Base-by-base conservation (phyloP, 2,797 vertebrate species). In the Zalophus californianus region DNA sequence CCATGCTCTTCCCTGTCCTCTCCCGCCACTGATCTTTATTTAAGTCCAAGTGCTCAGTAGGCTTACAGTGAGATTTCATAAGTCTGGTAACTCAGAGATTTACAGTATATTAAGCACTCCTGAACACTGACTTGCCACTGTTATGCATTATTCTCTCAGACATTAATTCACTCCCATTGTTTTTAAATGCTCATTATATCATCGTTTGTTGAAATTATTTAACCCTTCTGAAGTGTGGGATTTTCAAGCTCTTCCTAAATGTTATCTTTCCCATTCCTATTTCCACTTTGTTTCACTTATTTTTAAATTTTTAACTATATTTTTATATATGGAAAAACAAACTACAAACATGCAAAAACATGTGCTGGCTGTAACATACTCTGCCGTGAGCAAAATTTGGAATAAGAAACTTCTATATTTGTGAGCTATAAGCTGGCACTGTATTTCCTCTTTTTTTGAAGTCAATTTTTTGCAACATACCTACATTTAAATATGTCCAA, bases 291-390 rank as follows among this genome's bases (percentile, higher is more conserved):
- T 87, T 83, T 80, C 44, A 52, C 15, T 86, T 70, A 32, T 41
- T 83, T 94, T 38, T 25, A 18, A 66, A n/a, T 5, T 58, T 90
- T 75, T 66, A 94, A 75, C 64, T 60, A 15, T 62, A 44, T 68
- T 75, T 79, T 64, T 60, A 64, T 20, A 83, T 21, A 77, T 54
- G 50, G 27, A 94, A 87, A 94, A 75, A 94, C 15, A 87, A 64
- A 75, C 23, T 52, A 85, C n/a, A 52, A 70, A 82, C 66, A 70
- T 35, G 20, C 15, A 41, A 84, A 79, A 38, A 41, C 54, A 50
- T 84, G 58, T 29, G 52, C 35, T 77, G 27, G 8, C 32, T 87
- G 73, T 29, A 82, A 32, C 41, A 78, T 44, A 77, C 41, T 91
- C 32, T 32, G 35, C 21, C 3, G 1, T 32, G 68, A 96, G 58